Evolutionary conservation across 2,888 invertebrate species (phyloP).

Genomic region (Eupithecia dodoneata): DNA sequence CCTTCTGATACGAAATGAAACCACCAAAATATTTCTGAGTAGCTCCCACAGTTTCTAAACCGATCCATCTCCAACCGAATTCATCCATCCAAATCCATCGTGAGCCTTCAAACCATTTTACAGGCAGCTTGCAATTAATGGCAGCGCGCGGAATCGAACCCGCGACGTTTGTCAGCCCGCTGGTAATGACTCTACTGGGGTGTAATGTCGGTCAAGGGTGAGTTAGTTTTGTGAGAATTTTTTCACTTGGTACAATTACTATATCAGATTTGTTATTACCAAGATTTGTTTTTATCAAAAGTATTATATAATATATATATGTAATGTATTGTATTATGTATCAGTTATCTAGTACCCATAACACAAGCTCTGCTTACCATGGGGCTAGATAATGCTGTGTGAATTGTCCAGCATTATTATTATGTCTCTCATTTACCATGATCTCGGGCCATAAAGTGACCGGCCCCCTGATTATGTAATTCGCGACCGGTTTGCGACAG

Average conservation of each 20-base stretch:
- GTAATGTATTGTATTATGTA: no score
- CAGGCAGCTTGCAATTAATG: constrained; percentile 52
- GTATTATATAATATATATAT: no score
- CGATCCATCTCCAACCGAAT: constrained; percentile 39
- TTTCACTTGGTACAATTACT: background rate
- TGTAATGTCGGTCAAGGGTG: constrained; percentile 19
- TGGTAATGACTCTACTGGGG: constrained; percentile 41
- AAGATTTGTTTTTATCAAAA: background rate
- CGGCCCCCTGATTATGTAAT: no score
- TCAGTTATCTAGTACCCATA: no score
- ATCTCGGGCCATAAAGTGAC: no score
- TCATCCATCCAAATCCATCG: constrained; percentile 39
- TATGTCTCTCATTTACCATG: no score
- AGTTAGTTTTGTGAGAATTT: background rate
- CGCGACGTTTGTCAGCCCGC: constrained; percentile 39
- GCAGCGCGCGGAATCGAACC: constrained; percentile 44
- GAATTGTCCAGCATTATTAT: no score
- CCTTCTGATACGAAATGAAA: background rate
- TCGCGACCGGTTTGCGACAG: no score
- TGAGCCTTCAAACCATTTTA: constrained; percentile 47
- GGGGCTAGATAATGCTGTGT: no score
- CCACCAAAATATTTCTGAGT: constrained; percentile 19
- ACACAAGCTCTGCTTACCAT: no score
- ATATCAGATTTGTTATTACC: background rate
- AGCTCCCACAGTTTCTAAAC: constrained; percentile 32